phyloP scores from a whole-genome alignment of 2,888 invertebrate species.

The Ennomos quercinarius region DNA sequence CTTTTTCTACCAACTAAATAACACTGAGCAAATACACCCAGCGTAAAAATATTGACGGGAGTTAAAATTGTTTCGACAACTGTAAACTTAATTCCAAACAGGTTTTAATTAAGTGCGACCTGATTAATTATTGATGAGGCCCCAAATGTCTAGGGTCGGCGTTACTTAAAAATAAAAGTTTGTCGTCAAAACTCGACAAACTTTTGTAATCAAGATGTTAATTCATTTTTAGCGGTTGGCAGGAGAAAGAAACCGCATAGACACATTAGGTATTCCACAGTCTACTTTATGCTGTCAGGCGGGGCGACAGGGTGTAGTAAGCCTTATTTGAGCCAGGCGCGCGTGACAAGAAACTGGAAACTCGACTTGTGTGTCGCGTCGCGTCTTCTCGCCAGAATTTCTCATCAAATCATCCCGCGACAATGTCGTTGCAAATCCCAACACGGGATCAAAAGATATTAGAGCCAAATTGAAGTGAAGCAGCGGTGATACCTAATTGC shows the following conservation, averaged over 20 bases:
- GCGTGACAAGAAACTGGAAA: slow-evolving; percentile 83
- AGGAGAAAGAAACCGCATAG: slow-evolving; percentile 43
- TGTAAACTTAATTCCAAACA: slow-evolving; percentile 14
- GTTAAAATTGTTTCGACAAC: slow-evolving; percentile 6
- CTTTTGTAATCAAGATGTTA: slow-evolving; percentile 42
- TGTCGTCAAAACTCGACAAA: slow-evolving; percentile 35
- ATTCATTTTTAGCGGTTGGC: slow-evolving; percentile 39
- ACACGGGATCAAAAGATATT: slow-evolving; percentile 80
- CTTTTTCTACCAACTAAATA: slow-evolving; percentile 64
- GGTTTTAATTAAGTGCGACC: slow-evolving; percentile 40
- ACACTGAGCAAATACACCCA: background rate
- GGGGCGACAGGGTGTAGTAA: slow-evolving; percentile 73
- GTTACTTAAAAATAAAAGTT: slow-evolving; percentile 37
- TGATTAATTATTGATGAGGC: slow-evolving; percentile 44
- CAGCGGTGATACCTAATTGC: slow-evolving; percentile 61
- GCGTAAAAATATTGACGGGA: background rate
- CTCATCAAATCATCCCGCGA: slow-evolving; percentile 82
- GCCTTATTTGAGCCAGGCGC: slow-evolving; percentile 81
- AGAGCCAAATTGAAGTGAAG: slow-evolving; percentile 77
- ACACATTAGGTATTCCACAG: slow-evolving; percentile 78
- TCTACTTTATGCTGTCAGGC: slow-evolving; percentile 69
- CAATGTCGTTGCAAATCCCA: slow-evolving; percentile 81
- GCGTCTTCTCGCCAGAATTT: slow-evolving; percentile 75
- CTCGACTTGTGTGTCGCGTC: slow-evolving; percentile 73
- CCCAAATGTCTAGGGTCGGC: slow-evolving; percentile 29